A percentile compares a stretch with the other conserved stretches of the same genome.
Evolutionary conservation across 1,140 invertebrate genomes (phyloP).

Genomic region (Diorhabda carinulata): DNA sequence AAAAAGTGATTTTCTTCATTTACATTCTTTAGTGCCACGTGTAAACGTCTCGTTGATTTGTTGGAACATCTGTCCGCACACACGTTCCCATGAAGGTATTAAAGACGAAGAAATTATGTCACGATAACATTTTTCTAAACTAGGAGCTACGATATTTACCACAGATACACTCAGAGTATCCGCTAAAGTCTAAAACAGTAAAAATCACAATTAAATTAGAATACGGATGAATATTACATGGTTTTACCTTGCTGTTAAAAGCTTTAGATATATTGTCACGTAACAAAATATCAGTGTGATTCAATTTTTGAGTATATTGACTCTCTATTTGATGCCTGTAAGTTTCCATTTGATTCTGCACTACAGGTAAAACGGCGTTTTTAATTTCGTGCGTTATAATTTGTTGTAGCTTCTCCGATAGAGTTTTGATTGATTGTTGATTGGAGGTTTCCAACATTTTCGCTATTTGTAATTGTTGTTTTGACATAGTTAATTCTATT

Average conservation of each 20-base stretch:
- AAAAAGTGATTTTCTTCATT: conserved; percentile 45
- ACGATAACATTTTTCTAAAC: conserved; percentile 66
- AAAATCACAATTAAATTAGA: background rate
- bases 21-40: conserved; percentile 84
- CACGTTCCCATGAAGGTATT: conserved; percentile 79
- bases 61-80: conserved; percentile 77
- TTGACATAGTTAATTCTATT: conserved; percentile 39
- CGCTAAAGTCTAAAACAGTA: conserved; percentile 58
- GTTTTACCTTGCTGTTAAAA: conserved; percentile 65
- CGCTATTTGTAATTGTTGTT: conserved; percentile 50
- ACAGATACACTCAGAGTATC: conserved; percentile 68
- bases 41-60: conserved; percentile 85
- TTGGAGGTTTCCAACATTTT: conserved; percentile 42
- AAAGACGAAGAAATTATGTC: conserved; percentile 70
- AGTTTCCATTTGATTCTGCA: conserved; percentile 60
- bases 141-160: conserved; percentile 60
- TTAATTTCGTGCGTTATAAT: conserved; percentile 50
- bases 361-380: conserved; percentile 52
- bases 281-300: conserved; percentile 66
- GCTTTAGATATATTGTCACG: conserved; percentile 76
- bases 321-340: conserved; percentile 64
- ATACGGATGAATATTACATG: conserved; percentile 16
- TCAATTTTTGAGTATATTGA: conserved; percentile 66
- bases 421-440: conserved; percentile 46
- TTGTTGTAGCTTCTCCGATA: conserved; percentile 49